Conservation (phyloP, 2,797 vertebrate species). For the Argentina silus region DNA sequence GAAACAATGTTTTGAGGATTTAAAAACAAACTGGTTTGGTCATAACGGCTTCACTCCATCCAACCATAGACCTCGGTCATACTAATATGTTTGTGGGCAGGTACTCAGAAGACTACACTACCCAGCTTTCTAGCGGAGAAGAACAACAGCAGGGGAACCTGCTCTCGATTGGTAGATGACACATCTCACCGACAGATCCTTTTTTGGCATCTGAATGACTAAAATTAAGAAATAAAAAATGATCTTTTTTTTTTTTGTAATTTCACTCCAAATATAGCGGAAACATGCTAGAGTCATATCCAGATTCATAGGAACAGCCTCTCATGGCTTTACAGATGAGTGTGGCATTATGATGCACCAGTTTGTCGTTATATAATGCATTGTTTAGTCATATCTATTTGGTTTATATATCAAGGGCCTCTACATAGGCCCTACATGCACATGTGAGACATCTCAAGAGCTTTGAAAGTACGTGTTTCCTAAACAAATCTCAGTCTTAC, state of each 20-base stretch:
- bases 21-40: constrained; percentile 41
- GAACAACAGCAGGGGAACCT: background rate
- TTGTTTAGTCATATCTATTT: constrained; percentile 28
- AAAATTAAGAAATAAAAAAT: background rate
- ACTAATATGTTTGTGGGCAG: too few species aligned
- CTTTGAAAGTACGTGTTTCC: too few species aligned
- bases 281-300: background rate
- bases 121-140: too few species aligned
- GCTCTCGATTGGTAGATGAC: background rate
- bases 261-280: background rate
- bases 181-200: background rate
- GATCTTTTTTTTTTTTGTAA: too few species aligned
- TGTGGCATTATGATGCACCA: constrained; percentile 34
- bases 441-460: constrained; percentile 25
- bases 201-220: constrained; percentile 37
- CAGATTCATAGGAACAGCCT: constrained; percentile 40
- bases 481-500: background rate
- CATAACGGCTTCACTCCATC: constrained; percentile 44
- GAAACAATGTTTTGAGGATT: background rate
- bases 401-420: constrained; percentile 31
- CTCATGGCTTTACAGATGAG: constrained; percentile 43
- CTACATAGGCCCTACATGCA: constrained; percentile 10
- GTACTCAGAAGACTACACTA: too few species aligned
- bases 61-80: constrained; percentile 15
- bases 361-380: constrained; percentile 27